Evolutionary conservation across 2,888 invertebrate species (phyloP), one percentile per base, ranked within the genome.

Genomic region (Catonia carolina): DNA sequence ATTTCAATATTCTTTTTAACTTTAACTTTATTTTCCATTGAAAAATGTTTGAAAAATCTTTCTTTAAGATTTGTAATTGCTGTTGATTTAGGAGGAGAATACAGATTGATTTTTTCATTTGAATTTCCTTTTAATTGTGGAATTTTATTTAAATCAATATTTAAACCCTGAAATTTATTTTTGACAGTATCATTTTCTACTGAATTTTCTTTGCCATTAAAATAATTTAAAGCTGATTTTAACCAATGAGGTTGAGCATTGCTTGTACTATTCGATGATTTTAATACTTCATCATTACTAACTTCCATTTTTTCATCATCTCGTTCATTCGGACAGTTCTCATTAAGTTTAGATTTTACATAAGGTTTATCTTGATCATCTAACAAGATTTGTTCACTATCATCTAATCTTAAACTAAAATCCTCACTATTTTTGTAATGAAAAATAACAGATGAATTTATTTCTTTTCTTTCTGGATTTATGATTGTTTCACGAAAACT

Each of bases 61-160:
- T 86, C 78, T 69, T 86, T 81, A 31, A 92, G 75, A 57, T 79
- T 73, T 61, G 81, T 78, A 6, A 89, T 74, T 12, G 85, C 86
- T n/a, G 64, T 61, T 0, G 22, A 23, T 22, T 45, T 45, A 10
- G 45, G 45, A 17, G 45, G 45, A 2, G 45, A 45, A 45, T 20
- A 22, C 8, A 35, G 51, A 36, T 22, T 15, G 35, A 35, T 51
- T 18, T 36, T 37, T 18, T 31, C 33, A 31, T 14, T 12, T 4
- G 23, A 27, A 18, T 17, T 18, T 15, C 27, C 14, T 12, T 17
- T 14, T 5, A 22, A 17, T 39, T n/a, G 12, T 12, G 35, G 27
- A 33, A 23, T 22, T 51, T 49, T 36, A 12, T 20, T 52, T 39
- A 48, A 47, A 61, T 50, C 27, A 41, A 60, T 71, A 70, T 27